A percentile compares a stretch with the other conserved stretches of the same genome.
These are phyloP conservation scores for Dasypus novemcinctus DNA, from an alignment of 2,113 vertebrate species.

Conservation along the genomic window DNA sequence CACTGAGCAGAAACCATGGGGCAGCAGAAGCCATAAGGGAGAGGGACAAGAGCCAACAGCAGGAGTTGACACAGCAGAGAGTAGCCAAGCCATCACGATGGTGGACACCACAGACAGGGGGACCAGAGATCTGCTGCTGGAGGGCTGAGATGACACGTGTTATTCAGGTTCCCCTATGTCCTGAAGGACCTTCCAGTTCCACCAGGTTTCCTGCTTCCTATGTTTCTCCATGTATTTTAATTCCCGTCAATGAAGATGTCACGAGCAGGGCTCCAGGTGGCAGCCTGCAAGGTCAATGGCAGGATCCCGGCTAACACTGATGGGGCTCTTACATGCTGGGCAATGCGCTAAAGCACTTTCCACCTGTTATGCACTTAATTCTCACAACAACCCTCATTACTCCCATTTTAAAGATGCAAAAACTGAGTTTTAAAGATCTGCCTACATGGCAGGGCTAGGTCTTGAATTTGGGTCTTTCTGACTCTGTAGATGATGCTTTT, in stretches of 20 bases:
- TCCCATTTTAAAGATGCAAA: background rate
- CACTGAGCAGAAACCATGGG: background rate
- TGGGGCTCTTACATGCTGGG: background rate
- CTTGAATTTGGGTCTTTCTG: background rate
- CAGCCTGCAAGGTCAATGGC: background rate
- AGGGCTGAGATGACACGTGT: background rate
- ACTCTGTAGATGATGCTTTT: background rate
- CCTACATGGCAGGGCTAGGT: background rate
- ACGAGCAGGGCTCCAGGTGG: background rate
- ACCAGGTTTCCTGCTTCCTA: background rate
- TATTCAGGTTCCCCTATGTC: background rate
- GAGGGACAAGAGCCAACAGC: background rate
- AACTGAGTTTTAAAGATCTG: background rate
- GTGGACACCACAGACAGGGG: background rate
- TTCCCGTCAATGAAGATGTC: background rate
- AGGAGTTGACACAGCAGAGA: background rate
- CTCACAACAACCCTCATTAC: background rate
- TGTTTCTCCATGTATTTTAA: background rate
- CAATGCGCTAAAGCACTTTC: background rate
- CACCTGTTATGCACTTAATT: background rate
- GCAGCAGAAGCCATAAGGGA: background rate
- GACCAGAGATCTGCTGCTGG: background rate
- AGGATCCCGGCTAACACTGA: background rate
- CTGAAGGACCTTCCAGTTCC: background rate
- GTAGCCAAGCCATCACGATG: rapidly evolving